A percentile compares a stretch with the other conserved stretches of the same genome.
phyloP scores from a whole-genome alignment of 92 coral and sea anemone species.

The Porites divaricata region DNA sequence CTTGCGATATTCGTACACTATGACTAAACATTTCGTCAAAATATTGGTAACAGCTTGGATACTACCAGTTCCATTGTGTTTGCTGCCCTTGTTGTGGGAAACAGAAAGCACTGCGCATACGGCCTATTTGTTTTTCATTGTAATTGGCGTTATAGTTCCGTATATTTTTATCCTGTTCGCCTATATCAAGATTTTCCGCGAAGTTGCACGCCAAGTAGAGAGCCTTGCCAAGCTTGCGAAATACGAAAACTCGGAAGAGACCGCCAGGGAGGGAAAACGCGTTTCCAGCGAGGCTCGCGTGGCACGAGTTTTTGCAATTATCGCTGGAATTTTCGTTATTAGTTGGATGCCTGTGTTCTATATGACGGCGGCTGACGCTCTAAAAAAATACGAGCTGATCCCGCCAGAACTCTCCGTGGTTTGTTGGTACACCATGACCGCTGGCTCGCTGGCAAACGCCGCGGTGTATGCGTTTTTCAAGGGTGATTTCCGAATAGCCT shows the following conservation, averaged over 20 bases:
- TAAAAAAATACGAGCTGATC: constrained; percentile 40
- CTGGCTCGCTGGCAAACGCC: constrained; percentile 75
- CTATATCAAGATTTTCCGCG: constrained; percentile 77
- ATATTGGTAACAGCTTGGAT: constrained; percentile 70
- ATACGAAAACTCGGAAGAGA: constrained; percentile 51
- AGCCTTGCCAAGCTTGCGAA: constrained; percentile 63
- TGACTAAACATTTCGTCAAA: constrained; percentile 75
- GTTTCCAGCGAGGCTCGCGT: constrained; percentile 82
- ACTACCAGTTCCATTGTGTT: constrained; percentile 60
- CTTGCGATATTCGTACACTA: constrained; percentile 71
- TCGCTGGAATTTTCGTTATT: constrained; percentile 77
- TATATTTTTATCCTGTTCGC: constrained; percentile 76
- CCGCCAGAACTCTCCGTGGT: constrained; percentile 57
- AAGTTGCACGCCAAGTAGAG: constrained; percentile 74
- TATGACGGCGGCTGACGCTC: constrained; percentile 78
- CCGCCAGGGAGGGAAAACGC: constrained; percentile 72
- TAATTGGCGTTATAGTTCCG: constrained; percentile 71
- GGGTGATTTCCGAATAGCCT: constrained; percentile 76
- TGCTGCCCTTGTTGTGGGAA: constrained; percentile 62
- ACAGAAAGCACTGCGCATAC: constrained; percentile 38
- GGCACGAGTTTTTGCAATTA: constrained; percentile 80
- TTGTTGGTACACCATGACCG: constrained; percentile 83
- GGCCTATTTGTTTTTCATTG: constrained; percentile 64
- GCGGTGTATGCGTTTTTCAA: constrained; percentile 83
- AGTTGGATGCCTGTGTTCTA: constrained; percentile 86